Percentiles rank a stretch among this genome's conserved stretches.
Conservation (phyloP, 2,888 invertebrate species). For the Campopleginae sp. region DNA sequence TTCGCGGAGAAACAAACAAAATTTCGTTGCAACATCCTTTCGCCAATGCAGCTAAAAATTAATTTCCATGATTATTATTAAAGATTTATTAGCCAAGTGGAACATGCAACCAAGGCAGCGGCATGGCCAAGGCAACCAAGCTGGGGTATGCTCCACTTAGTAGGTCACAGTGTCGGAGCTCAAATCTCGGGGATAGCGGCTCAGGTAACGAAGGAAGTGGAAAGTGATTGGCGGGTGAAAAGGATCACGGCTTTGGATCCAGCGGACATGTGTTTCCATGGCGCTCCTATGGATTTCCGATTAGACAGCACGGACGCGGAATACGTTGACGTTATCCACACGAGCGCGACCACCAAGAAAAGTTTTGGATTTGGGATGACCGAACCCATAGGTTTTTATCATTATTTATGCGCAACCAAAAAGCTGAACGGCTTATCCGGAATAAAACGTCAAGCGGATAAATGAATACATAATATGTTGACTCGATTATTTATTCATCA, state of each 20-base stretch:
- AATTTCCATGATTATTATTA: slow-evolving; percentile 43
- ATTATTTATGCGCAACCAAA: neutral
- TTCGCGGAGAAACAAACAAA: too few species aligned
- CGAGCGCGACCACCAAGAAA: slow-evolving; percentile 86
- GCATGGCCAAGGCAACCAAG: slow-evolving; percentile 75
- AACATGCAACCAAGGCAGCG: slow-evolving; percentile 82
- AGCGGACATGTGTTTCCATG: slow-evolving; percentile 88
- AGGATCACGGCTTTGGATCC: slow-evolving; percentile 87
- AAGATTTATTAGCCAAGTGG: slow-evolving; percentile 85
- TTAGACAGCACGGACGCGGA: slow-evolving; percentile 86
- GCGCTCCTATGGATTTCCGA: slow-evolving; percentile 83
- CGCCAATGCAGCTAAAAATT: too few species aligned
- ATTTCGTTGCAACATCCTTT: too few species aligned
- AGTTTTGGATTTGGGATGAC: slow-evolving; percentile 87
- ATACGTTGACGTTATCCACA: slow-evolving; percentile 88
- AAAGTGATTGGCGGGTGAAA: slow-evolving; percentile 73
- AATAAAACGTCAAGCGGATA: neutral
- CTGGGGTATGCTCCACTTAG: slow-evolving; percentile 84
- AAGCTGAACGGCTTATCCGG: too few species aligned
- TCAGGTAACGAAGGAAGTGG: slow-evolving; percentile 84
- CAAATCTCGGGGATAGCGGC: slow-evolving; percentile 87
- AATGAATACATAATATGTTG: neutral
- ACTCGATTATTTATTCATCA: slow-evolving; percentile 69
- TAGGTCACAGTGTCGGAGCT: slow-evolving; percentile 88
- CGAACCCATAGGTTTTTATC: slow-evolving; percentile 85